phyloP scores from a whole-genome alignment of 2,797 vertebrate species.

The Neostethus bicornis region DNA sequence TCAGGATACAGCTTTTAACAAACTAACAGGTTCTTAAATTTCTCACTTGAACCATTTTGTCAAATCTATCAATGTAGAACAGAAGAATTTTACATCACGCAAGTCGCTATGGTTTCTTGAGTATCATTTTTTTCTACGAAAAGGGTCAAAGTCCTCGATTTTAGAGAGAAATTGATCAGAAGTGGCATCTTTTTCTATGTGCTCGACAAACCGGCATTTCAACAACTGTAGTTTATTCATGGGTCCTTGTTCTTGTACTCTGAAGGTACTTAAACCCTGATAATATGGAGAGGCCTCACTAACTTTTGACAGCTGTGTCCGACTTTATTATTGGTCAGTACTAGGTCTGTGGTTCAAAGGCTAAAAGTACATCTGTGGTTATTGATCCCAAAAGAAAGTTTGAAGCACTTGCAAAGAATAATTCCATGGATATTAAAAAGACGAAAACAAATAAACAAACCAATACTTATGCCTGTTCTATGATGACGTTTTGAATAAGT shows the following conservation, averaged over 20 bases:
- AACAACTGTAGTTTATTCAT: conserved; percentile 5
- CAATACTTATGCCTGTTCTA: too few relatives aligned
- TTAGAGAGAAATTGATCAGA: neutral
- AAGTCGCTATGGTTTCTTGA: conserved; percentile 16
- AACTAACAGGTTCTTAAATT: conserved; percentile 20
- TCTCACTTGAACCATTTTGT: conserved; percentile 20
- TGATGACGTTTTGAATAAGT: too few relatives aligned
- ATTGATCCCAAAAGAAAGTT: neutral
- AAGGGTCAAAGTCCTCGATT: neutral
- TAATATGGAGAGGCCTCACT: conserved; percentile 37
- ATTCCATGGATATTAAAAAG: neutral
- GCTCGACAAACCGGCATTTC: neutral
- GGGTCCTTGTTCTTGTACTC: conserved; percentile 22
- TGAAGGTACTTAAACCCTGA: conserved; percentile 27
- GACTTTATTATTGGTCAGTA: conserved; percentile 42
- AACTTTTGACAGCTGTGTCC: conserved; percentile 63
- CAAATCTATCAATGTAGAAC: conserved; percentile 12
- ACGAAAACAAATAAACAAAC: neutral
- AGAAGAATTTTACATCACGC: conserved; percentile 3
- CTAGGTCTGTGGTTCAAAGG: conserved; percentile 40
- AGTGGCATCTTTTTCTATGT: neutral
- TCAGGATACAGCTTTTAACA: too few relatives aligned
- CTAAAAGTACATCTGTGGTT: conserved; percentile 2
- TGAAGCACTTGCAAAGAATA: neutral
- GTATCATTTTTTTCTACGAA: neutral